Evolutionary conservation across 1,140 invertebrate genomes (phyloP).

Genomic region (Lepeophtheirus salmonis): DNA sequence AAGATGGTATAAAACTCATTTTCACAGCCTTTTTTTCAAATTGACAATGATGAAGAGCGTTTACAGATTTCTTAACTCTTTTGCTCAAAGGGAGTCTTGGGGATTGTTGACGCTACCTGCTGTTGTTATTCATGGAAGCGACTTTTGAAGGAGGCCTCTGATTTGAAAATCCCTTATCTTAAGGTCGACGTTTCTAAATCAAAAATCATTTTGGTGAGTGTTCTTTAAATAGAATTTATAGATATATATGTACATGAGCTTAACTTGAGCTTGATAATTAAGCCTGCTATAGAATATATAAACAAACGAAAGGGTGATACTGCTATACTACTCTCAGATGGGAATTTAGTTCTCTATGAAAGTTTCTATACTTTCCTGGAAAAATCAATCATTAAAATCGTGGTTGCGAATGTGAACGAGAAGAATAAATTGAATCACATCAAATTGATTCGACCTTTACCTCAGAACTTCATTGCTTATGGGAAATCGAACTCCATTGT

Average conservation of each 20-base stretch:
- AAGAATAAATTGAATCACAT: neutral
- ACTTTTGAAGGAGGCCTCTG: neutral
- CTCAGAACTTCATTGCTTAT: neutral
- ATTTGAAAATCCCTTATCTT: neutral
- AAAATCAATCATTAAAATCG: neutral
- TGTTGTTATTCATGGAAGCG: neutral
- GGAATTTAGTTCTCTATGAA: neutral
- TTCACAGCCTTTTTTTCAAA: no score
- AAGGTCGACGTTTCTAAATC: neutral
- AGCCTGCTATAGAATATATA: neutral
- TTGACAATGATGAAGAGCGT: no score
- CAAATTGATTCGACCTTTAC: neutral
- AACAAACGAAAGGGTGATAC: neutral
- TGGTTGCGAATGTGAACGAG: neutral
- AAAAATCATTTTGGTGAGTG: neutral
- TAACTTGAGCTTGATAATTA: no score
- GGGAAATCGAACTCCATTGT: neutral
- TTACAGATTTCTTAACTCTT: no score
- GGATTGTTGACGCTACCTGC: neutral
- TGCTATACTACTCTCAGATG: neutral
- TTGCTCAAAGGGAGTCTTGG: neutral
- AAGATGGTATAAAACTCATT: no score
- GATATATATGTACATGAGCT: no score
- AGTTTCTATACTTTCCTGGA: neutral
- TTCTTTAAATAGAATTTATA: no score